A percentile compares a stretch with the other conserved stretches of the same genome.
Evolutionary conservation across 1,140 invertebrate species (phyloP).

Genomic region (Bicyclus anynana): DNA sequence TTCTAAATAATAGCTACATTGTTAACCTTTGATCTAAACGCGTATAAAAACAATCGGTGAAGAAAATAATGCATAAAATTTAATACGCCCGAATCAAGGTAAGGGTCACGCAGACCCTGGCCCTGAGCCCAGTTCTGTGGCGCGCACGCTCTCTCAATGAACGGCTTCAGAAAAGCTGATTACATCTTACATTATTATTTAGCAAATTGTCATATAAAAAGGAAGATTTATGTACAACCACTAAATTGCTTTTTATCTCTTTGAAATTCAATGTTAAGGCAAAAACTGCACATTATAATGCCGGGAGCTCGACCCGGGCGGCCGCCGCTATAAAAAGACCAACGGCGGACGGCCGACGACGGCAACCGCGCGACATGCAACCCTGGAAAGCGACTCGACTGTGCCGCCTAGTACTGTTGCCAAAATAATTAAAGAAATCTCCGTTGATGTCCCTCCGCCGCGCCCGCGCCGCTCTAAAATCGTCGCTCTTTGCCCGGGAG

Average conservation of each 20-base stretch:
- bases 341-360: conserved; percentile 69
- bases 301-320: conserved; percentile 68
- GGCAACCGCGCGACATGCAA: conserved; percentile 73
- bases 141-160: conserved; percentile 9
- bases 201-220: not conserved
- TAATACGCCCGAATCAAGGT: conserved; percentile 17
- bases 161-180: not conserved
- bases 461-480: conserved; percentile 83
- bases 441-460: conserved; percentile 73
- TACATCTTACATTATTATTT: not conserved
- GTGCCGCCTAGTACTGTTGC: conserved; percentile 79
- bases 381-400: conserved; percentile 75
- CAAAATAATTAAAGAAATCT: conserved; percentile 87
- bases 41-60: not conserved
- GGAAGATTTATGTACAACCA: not conserved
- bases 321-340: conserved; percentile 76
- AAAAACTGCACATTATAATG: conserved; percentile 35
- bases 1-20: not conserved
- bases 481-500: conserved; percentile 81
- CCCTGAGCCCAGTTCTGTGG: conserved; percentile 27
- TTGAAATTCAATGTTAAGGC: conserved; percentile 17
- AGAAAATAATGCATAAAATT: conserved; percentile 2
- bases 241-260: conserved; percentile 3
- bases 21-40: not conserved
- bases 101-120: conserved; percentile 27